Conservation (phyloP, 2,113 vertebrate genomes). For the Takifugu bimaculatus region DNA sequence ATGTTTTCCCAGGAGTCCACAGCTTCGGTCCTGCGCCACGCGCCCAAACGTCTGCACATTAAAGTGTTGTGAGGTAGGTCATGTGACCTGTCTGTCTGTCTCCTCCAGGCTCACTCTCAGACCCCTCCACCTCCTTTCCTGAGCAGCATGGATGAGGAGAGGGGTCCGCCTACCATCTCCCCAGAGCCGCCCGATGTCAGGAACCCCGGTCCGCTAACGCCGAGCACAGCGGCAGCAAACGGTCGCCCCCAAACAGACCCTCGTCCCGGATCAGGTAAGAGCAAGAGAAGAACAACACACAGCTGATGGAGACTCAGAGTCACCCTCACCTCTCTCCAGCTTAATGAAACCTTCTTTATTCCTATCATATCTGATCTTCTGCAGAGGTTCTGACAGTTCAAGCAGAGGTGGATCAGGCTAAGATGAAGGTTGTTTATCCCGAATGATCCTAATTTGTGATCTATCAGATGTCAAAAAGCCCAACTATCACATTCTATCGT, state of each 20-base stretch:
- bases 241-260: conserved; percentile 14
- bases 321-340: conserved; percentile 7
- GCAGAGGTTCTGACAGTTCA: conserved; percentile 3
- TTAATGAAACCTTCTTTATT: conserved; percentile 2
- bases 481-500: too few relatives aligned
- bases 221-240: conserved; percentile 28
- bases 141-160: conserved; percentile 70
- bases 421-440: not conserved
- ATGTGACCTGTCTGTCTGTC: not conserved
- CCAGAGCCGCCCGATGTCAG: conserved; percentile 59
- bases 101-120: conserved; percentile 46
- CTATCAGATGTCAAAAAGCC: too few relatives aligned
- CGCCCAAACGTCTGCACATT: too few relatives aligned
- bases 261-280: conserved; percentile 47
- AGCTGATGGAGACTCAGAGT: conserved; percentile 5
- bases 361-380: not conserved
- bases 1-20: too few relatives aligned
- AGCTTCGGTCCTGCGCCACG: too few relatives aligned
- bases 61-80: too few relatives aligned
- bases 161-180: conserved; percentile 51
- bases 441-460: too few relatives aligned
- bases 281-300: not conserved
- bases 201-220: conserved; percentile 24
- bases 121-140: conserved; percentile 40
- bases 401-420: conserved; percentile 7